Conservation (phyloP, 2,113 vertebrate genomes). For the Misgurnus anguillicaudatus region DNA sequence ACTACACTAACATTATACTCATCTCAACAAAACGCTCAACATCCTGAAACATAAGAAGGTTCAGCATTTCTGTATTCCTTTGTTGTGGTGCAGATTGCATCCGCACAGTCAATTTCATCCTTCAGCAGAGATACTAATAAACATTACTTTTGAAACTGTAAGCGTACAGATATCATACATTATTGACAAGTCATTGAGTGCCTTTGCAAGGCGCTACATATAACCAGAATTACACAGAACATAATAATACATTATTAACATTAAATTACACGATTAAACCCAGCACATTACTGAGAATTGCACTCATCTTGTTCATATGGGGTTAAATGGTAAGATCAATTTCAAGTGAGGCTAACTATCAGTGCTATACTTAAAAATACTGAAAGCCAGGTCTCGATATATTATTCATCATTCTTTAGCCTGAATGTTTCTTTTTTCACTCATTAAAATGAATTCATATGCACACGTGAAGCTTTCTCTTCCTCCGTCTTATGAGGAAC, state of each 20-base stretch:
- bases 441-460: constrained; percentile 47
- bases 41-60: not conserved
- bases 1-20: not conserved
- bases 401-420: constrained; percentile 1
- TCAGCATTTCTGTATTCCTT: not conserved
- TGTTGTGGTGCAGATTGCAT: not conserved
- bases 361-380: not conserved
- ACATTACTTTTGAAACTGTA: constrained; percentile 1
- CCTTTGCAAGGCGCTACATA: not conserved
- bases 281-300: not conserved
- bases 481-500: constrained; percentile 74
- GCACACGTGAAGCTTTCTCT: constrained; percentile 64
- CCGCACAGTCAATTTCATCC: not conserved
- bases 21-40: not conserved
- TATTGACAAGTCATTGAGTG: not conserved
- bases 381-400: not conserved
- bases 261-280: not conserved
- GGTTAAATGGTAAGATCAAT: not conserved
- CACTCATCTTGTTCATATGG: not conserved
- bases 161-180: constrained; percentile 6
- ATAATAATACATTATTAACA: not conserved
- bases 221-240: not conserved
- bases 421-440: not conserved
- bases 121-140: not conserved
- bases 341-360: constrained; percentile 16